Conservation (phyloP, 2,797 vertebrate species). For the Mormyrus proboscirostris region DNA sequence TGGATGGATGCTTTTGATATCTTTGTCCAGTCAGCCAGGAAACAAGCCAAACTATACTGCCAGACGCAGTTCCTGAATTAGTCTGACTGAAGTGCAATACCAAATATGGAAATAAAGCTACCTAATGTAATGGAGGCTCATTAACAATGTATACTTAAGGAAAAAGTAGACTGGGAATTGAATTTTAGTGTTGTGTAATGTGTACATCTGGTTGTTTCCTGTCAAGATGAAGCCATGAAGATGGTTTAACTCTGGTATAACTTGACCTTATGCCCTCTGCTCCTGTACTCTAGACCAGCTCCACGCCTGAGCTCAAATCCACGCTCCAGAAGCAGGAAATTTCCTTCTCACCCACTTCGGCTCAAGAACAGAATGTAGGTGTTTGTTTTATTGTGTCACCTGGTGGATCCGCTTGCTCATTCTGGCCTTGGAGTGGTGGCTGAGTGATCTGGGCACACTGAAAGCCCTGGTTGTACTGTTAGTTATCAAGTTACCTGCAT, state of each 20-base stretch:
- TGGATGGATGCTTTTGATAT: not conserved
- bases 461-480: not conserved
- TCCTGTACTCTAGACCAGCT: conserved; percentile 63
- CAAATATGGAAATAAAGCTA: not conserved
- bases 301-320: conserved; percentile 70
- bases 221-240: not conserved
- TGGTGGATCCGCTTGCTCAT: not conserved
- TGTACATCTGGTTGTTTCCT: not conserved
- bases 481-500: conserved; percentile 16
- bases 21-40: not conserved
- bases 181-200: not conserved
- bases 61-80: not conserved
- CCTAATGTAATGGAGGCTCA: not conserved
- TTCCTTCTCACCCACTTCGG: conserved; percentile 47
- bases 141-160: not conserved
- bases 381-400: conserved; percentile 38
- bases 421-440: not conserved
- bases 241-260: not conserved
- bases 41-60: not conserved
- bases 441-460: not conserved
- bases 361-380: conserved; percentile 75
- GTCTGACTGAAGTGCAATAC: not conserved
- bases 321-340: conserved; percentile 59
- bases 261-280: not conserved
- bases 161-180: not conserved